These are phyloP conservation scores for Eilema depressum DNA, from an alignment of 2,888 invertebrate genomes.

Conservation along the genomic window DNA sequence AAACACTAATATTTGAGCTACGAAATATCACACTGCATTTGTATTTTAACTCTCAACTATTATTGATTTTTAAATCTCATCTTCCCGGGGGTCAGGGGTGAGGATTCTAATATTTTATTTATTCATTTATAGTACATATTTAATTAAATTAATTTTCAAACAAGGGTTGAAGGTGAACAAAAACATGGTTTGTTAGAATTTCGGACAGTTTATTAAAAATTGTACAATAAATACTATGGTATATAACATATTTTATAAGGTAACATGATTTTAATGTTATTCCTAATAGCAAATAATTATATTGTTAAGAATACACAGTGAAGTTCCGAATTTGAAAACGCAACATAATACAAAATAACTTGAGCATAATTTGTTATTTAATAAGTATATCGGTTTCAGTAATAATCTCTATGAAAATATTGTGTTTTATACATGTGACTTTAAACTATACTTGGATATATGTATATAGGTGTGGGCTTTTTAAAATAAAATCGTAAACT, in stretches of 20 bases:
- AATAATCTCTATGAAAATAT: not conserved
- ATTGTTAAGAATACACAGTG: slow-evolving; percentile 19
- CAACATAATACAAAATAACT: not conserved
- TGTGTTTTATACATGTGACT: not conserved
- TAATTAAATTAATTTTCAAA: slow-evolving; percentile 16
- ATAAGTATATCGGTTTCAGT: slow-evolving; percentile 10
- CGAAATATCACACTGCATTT: slow-evolving; percentile 45
- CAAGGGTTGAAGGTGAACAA: slow-evolving; percentile 47
- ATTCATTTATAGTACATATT: not conserved
- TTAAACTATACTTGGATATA: not conserved
- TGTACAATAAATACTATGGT: slow-evolving; percentile 43
- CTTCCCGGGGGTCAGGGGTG: slow-evolving; percentile 66
- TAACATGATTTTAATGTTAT: slow-evolving; percentile 27
- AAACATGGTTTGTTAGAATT: slow-evolving; percentile 52
- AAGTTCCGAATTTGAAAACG: not conserved
- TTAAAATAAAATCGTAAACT: not conserved
- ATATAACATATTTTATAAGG: slow-evolving; percentile 31
- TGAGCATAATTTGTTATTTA: slow-evolving; percentile 9
- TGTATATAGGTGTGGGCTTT: not conserved
- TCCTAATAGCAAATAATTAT: slow-evolving; percentile 13
- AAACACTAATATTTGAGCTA: slow-evolving; percentile 39
- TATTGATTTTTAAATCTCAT: slow-evolving; percentile 65
- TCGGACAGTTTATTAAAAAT: slow-evolving; percentile 66
- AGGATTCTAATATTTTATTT: slow-evolving; percentile 8
- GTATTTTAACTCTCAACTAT: slow-evolving; percentile 27